Percentiles rank a stretch among this genome's conserved stretches.
Conservation (phyloP, 1,140 invertebrate species). For the Gryon sp. region DNA sequence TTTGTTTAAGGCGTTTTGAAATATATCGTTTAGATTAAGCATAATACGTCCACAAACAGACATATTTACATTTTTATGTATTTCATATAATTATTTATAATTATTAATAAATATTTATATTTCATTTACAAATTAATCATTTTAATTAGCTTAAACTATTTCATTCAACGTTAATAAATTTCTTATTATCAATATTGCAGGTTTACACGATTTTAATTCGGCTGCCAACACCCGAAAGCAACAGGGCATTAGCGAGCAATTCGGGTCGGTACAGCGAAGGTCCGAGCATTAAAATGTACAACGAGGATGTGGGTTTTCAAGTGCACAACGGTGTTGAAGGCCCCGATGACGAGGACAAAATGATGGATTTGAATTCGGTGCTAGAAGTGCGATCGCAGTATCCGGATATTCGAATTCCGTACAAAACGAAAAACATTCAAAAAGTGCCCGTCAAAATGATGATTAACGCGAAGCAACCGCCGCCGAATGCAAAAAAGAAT, state of each 20-base stretch:
- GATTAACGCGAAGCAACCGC: constrained; percentile 78
- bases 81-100: too few relatives aligned
- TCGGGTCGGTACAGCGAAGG: constrained; percentile 76
- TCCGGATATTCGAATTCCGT: constrained; percentile 89
- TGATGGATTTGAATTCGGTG: constrained; percentile 21
- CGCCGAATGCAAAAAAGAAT: constrained; percentile 87
- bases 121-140: not conserved
- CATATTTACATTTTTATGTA: too few relatives aligned
- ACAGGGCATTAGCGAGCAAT: too few relatives aligned
- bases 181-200: too few relatives aligned
- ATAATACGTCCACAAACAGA: too few relatives aligned
- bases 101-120: too few relatives aligned
- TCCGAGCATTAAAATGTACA: constrained; percentile 93
- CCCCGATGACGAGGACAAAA: constrained; percentile 44
- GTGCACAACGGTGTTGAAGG: constrained; percentile 61
- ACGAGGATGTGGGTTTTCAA: constrained; percentile 82
- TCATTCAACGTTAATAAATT: not conserved
- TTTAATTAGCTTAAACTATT: not conserved
- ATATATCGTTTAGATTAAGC: too few relatives aligned
- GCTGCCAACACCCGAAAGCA: constrained; percentile 84
- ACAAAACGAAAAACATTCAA: constrained; percentile 91
- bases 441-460: constrained; percentile 79
- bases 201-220: constrained; percentile 96
- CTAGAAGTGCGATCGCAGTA: constrained; percentile 85
- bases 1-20: too few relatives aligned